Base-by-base conservation (phyloP, 2,888 invertebrate species). In the Diaprepes abbreviatus region DNA sequence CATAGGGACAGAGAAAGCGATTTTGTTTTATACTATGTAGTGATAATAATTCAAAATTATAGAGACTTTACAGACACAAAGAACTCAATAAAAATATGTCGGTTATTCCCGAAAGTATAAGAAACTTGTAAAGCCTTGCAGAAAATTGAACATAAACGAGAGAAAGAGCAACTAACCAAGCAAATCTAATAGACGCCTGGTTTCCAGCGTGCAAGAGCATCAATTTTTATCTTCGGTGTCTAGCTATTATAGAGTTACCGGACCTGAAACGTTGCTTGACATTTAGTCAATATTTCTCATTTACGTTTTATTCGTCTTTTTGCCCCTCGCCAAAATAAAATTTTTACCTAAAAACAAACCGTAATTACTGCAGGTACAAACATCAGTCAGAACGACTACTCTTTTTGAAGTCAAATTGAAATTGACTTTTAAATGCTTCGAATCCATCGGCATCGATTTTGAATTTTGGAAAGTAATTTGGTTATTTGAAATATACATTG, bases 71-170 rank as follows among this genome's bases (percentile, higher is more conserved):
- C n/a, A 7, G 16, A 2, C 14, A 40, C 7, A 40, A 40, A 40
- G 16, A 40, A 4, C 17, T 17, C 16, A 16, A 40, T 40, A 40
- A 40, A 40, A 40, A 40, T 40, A 40, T 40, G 6, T 40, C 16
- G 40, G 40, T 17, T 17, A 40, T 5, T 40, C 10, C 3, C 2
- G 40, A 40, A 17, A 40, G 17, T n/a, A 16, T 40, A 40, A 40
- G 16, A 17, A 17, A 40, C 17, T 17, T 40, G 40, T 17, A 40
- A 40, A 21, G 43, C 43, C 21, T 21, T 2, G 21, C n/a, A 45
- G 43, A 45, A 45, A 45, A 45, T 45, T 45, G 21, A 21, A 45
- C 43, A n/a, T 45, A 21, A 45, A 45, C 21, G 21, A 45, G 21
- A 45, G n/a, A 45, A 45, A 45, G n/a, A 21, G 21, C 19, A 45